Evolutionary conservation across 2,888 invertebrate species (phyloP), one percentile per base, ranked within the genome.

Genomic region (Ligdia adustata): DNA sequence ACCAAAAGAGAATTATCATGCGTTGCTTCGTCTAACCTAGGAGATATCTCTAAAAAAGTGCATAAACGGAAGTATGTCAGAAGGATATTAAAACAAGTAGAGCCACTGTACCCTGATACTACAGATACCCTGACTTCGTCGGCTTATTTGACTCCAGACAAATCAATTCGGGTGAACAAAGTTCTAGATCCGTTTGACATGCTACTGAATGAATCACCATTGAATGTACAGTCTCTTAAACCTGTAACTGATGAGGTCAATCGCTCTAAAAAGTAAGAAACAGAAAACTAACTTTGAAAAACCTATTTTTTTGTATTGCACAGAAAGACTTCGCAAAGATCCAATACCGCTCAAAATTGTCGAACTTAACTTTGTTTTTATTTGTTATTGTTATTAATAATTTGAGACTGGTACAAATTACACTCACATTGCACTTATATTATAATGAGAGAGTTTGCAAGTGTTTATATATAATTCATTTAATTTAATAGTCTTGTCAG

Each of bases 51-150:
- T 53, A 81, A 71, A 20, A 84, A 75, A 71, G 75, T 82, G 7
- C 79, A 80, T n/a, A 89, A 86, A 63, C 80, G 72, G 61, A 90
- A 89, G 63, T 82, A 77, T 53, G 87, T 86, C 0, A 88, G 79
- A 73, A 71, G 83, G 42, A 69, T 83, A 22, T 58, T 82, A 4
- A 88, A 83, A 62, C 78, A 83, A 18, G 61, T 64, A 2, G 75
- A 77, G 52, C 60, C 62, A 5, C 40, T 57, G 18, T 42, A 52
- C n/a, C n/a, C n/a, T n/a, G n/a, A n/a, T 4, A 55, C 50, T 38
- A 52, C 34, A 7, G 71, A 77, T 27, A 72, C 75, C 3, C 31
- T 58, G 13, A 66, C 75, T 1, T 59, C 55, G 0, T 77, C 79
- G 1, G 72, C 72, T 0, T 85, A 73, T 61, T 57, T 90, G 33